Conservation (phyloP, 2,113 vertebrate genomes). For the Struthidea cinerea region DNA sequence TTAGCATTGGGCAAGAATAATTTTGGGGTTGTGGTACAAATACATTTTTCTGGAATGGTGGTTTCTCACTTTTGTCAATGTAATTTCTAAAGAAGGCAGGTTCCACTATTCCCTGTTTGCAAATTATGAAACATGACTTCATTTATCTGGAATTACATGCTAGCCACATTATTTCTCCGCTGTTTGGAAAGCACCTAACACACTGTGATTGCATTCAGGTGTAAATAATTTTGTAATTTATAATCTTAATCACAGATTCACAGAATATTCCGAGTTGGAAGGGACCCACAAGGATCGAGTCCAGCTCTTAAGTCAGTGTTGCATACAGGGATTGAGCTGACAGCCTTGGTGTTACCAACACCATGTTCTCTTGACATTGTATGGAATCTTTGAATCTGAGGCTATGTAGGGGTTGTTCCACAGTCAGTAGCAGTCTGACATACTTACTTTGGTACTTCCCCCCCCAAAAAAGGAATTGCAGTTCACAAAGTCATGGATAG, state of each 20-base stretch:
- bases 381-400: not conserved
- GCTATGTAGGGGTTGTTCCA: not conserved
- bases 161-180: not conserved
- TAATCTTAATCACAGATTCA: not conserved
- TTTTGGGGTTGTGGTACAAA: not conserved
- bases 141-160: not conserved
- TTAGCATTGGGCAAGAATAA: not conserved
- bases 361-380: not conserved
- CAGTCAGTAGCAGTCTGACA: not conserved
- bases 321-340: not conserved
- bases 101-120: not conserved
- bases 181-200: not conserved
- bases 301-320: not conserved
- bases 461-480: not conserved
- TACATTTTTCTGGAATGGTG: not conserved
- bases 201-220: not conserved
- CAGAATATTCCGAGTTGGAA: not conserved
- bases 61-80: not conserved
- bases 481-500: not conserved
- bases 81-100: not conserved
- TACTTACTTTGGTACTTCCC: not conserved
- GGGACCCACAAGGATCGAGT: not conserved
- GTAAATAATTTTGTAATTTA: not conserved
- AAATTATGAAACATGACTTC: not conserved
- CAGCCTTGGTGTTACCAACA: not conserved